phyloP scores from a whole-genome alignment of 2,888 invertebrate genomes.

The Trachelus stipa region DNA sequence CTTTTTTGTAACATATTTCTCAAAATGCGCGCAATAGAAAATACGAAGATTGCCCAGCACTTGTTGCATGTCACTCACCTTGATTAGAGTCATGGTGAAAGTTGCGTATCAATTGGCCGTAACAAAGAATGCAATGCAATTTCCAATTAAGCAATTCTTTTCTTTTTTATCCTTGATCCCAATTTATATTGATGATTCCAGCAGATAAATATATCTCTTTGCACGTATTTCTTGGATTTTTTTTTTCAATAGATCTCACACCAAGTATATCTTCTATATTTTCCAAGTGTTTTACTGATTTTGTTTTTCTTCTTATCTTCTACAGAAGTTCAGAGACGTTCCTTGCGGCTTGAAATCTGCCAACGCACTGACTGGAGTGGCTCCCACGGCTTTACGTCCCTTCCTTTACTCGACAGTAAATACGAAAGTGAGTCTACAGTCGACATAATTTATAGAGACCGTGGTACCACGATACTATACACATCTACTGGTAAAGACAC shows the following conservation, averaged over 20 bases:
- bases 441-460: conserved; percentile 32
- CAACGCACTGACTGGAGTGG: conserved; percentile 49
- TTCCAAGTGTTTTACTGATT: background rate
- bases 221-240: background rate
- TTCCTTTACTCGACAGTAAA: conserved; percentile 34
- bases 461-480: background rate
- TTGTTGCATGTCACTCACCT: conserved; percentile 52
- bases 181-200: background rate
- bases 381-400: conserved; percentile 42
- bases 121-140: background rate
- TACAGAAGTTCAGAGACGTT: conserved; percentile 10
- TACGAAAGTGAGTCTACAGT: conserved; percentile 49
- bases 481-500: background rate
- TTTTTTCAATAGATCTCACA: background rate
- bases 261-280: background rate
- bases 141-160: background rate
- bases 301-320: background rate
- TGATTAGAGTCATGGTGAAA: conserved; percentile 47
- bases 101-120: background rate
- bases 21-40: background rate
- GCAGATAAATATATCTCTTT: background rate
- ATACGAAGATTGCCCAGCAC: conserved; percentile 4
- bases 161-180: background rate
- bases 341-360: conserved; percentile 54
- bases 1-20: background rate